Percentiles rank a stretch among this genome's conserved stretches.
These are phyloP conservation scores for Leptinotarsa juncta DNA, from an alignment of 2,888 invertebrate species.

Conservation along the genomic window DNA sequence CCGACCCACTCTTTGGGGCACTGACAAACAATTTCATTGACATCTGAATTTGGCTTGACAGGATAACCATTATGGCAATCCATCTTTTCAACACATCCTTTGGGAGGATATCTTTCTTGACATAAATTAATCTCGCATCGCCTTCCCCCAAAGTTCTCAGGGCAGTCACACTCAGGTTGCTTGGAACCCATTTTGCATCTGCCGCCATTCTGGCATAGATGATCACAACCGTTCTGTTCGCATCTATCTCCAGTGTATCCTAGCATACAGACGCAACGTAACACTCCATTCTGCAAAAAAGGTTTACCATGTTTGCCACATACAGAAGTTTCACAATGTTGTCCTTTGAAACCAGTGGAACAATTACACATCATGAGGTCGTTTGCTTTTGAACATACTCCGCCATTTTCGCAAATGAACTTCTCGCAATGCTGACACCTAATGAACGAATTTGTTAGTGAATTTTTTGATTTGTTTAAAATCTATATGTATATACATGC, in stretches of 20 bases:
- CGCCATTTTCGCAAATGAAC: conserved; percentile 72
- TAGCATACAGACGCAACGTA: conserved; percentile 66
- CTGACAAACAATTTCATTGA: conserved; percentile 68
- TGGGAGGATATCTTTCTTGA: conserved; percentile 59
- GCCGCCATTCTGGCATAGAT: conserved; percentile 73
- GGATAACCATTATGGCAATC: conserved; percentile 56
- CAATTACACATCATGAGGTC: conserved; percentile 68
- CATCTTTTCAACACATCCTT: conserved; percentile 46
- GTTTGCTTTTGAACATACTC: conserved; percentile 68
- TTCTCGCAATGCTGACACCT: conserved; percentile 72
- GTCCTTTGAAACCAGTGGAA: conserved; percentile 68
- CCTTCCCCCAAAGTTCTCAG: conserved; percentile 64
- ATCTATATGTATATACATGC: background rate
- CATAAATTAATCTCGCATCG: conserved; percentile 68
- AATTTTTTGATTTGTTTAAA: conserved; percentile 37
- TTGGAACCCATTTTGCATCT: conserved; percentile 58
- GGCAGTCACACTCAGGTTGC: conserved; percentile 66
- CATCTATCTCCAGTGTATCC: conserved; percentile 72
- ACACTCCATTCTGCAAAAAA: conserved; percentile 47
- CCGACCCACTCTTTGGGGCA: conserved; percentile 71
- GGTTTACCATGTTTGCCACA: conserved; percentile 60
- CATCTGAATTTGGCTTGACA: conserved; percentile 68
- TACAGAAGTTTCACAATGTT: conserved; percentile 66
- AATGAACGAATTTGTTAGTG: too few species aligned
- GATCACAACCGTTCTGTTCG: conserved; percentile 70